phyloP scores from a whole-genome alignment of 2,797 vertebrate species.

The Myiothlypis chrysogaster region DNA sequence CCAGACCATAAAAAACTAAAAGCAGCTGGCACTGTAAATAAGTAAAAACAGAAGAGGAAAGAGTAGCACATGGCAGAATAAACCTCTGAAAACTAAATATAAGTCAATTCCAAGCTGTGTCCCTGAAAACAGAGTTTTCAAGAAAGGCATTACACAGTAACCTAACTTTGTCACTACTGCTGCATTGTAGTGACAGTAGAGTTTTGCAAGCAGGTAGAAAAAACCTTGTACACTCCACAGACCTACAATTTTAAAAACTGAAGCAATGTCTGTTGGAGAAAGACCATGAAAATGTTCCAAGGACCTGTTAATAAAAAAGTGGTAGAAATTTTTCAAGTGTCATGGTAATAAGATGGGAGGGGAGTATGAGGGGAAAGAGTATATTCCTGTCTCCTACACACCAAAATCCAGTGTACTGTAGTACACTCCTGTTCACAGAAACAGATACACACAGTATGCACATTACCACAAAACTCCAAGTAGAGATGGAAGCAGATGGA shows the following conservation, averaged over 20 bases:
- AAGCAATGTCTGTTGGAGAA: neutral
- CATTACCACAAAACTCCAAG: neutral
- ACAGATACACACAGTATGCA: neutral
- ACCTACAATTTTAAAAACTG: neutral
- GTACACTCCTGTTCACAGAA: neutral
- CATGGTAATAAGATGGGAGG: neutral
- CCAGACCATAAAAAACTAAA: neutral
- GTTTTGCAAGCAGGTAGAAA: neutral
- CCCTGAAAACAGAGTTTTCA: neutral
- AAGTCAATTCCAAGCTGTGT: neutral
- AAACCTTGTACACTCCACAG: neutral
- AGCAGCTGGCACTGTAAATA: neutral
- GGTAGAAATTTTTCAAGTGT: neutral
- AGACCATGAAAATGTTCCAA: neutral
- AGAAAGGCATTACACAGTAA: neutral
- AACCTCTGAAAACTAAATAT: neutral
- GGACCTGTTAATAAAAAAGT: neutral
- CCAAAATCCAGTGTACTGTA: fast-evolving
- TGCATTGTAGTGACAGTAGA: neutral
- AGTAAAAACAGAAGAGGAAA: neutral
- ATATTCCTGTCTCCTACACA: neutral
- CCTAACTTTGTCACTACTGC: neutral
- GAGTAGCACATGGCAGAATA: neutral
- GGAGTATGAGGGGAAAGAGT: fast-evolving
- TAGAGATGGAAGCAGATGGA: neutral